phyloP scores from a whole-genome alignment of 2,113 vertebrate species.

The Gopherus evgoodei region DNA sequence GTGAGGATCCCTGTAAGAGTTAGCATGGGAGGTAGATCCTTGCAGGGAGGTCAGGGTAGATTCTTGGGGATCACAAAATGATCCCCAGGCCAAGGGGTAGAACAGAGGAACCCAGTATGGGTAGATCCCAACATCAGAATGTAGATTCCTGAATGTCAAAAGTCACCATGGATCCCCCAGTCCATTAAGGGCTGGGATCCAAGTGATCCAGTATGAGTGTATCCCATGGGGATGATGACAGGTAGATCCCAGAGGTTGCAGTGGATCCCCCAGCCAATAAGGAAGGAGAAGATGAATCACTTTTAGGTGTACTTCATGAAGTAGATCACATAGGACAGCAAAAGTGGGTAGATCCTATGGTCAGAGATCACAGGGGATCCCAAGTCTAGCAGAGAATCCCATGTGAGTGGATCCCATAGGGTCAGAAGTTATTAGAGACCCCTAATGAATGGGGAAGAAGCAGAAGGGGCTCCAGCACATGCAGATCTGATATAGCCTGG shows the following conservation, averaged over 20 bases:
- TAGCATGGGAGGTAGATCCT: no score
- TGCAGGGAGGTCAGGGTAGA: background rate
- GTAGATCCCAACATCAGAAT: background rate
- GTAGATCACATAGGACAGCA: background rate
- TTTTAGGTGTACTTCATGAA: no score
- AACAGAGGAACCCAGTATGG: background rate
- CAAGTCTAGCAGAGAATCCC: no score
- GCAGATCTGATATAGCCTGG: background rate
- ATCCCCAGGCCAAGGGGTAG: background rate
- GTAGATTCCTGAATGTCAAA: background rate
- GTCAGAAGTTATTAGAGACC: no score
- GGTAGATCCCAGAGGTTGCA: background rate
- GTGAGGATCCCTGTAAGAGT: background rate
- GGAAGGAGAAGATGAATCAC: background rate
- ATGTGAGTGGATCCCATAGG: no score
- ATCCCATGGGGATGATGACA: no score
- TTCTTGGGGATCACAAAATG: no score
- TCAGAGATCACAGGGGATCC: no score
- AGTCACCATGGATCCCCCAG: background rate
- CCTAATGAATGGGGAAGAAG: background rate
- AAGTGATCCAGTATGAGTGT: no score
- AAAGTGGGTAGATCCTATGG: background rate
- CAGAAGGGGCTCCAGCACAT: background rate
- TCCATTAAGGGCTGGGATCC: background rate
- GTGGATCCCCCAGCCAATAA: background rate